A percentile compares a stretch with the other conserved stretches of the same genome.
Evolutionary conservation across 2,113 vertebrate species (phyloP).

Genomic region (Carassius gibelio): DNA sequence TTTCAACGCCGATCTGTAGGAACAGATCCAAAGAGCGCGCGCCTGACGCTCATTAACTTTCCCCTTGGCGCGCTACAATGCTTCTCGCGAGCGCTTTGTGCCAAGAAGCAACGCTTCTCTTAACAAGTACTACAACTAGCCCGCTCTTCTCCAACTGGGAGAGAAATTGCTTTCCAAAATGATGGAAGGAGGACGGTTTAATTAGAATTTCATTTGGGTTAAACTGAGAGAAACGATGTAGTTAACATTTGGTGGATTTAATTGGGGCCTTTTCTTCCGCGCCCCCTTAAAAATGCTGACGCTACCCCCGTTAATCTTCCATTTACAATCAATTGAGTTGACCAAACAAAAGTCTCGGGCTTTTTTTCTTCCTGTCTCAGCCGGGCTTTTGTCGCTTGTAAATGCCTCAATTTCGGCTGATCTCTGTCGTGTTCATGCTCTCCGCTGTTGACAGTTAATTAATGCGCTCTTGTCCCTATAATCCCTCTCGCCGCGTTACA

Average conservation of each 20-base stretch:
- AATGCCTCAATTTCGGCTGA: conserved; percentile 95
- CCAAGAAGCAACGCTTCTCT: conserved; percentile 87
- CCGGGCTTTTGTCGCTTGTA: conserved; percentile 93
- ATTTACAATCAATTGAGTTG: conserved; percentile 99
- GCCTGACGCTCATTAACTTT: conserved; percentile 97
- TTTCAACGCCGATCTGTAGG: conserved; percentile 85
- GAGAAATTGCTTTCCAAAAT: conserved; percentile 89
- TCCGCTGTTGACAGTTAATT: conserved; percentile 97
- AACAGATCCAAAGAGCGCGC: conserved; percentile 86
- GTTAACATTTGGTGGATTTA: conserved; percentile 99
- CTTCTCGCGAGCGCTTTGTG: conserved; percentile 91
- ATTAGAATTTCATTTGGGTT: conserved; percentile 99
- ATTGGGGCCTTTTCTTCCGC: conserved; percentile 92
- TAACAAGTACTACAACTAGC: conserved; percentile 81
- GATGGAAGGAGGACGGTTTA: conserved; percentile 92
- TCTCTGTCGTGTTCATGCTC: conserved; percentile 90
- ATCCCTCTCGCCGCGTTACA: conserved; percentile 88
- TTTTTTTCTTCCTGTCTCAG: conserved; percentile 95
- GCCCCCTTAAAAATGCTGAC: conserved; percentile 86
- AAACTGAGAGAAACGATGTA: conserved; percentile 95
- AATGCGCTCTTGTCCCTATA: conserved; percentile 90
- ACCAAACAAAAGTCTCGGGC: conserved; percentile 97
- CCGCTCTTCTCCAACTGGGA: conserved; percentile 87
- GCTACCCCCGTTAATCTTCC: conserved; percentile 98
- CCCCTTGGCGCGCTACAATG: conserved; percentile 89